phyloP scores from a whole-genome alignment of 2,888 invertebrate genomes.

The Oeneis ivallda region DNA sequence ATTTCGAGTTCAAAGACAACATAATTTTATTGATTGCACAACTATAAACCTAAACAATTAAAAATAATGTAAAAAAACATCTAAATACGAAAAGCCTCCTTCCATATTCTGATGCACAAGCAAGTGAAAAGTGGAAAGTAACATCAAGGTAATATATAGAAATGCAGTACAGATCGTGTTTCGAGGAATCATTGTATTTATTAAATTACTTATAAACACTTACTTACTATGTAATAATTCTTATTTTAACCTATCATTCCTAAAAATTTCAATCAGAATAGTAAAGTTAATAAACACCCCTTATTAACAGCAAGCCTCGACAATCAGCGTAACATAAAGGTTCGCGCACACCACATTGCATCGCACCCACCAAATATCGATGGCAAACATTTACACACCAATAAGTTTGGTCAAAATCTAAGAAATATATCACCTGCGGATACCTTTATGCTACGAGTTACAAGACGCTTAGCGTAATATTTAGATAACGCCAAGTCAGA shows the following conservation, averaged over 20 bases:
- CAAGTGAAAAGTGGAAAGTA: constrained; percentile 31
- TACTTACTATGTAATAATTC: constrained; percentile 54
- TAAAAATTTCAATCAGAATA: constrained; percentile 46
- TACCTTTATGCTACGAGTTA: constrained; percentile 4
- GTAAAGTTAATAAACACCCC: constrained; percentile 25
- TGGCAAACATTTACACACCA: background rate
- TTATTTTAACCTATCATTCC: constrained; percentile 45
- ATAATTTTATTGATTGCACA: constrained; percentile 24
- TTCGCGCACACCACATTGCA: constrained; percentile 8
- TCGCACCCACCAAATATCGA: background rate
- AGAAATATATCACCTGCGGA: background rate
- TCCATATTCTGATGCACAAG: constrained; percentile 9
- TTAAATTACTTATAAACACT: constrained; percentile 43
- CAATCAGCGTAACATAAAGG: constrained; percentile 3
- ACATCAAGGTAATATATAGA: constrained; percentile 35
- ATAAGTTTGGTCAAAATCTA: background rate
- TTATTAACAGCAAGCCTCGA: background rate
- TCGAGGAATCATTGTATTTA: constrained; percentile 44
- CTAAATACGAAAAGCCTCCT: constrained; percentile 16
- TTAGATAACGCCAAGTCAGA: constrained; percentile 1
- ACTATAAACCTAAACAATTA: constrained; percentile 23
- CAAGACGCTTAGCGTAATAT: constrained; percentile 9
- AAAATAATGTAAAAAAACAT: constrained; percentile 20
- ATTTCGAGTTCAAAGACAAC: constrained; percentile 29
- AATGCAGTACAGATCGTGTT: constrained; percentile 48